Evolutionary conservation across 2,113 vertebrate genomes (phyloP).

Genomic region (Tapirus terrestris): DNA sequence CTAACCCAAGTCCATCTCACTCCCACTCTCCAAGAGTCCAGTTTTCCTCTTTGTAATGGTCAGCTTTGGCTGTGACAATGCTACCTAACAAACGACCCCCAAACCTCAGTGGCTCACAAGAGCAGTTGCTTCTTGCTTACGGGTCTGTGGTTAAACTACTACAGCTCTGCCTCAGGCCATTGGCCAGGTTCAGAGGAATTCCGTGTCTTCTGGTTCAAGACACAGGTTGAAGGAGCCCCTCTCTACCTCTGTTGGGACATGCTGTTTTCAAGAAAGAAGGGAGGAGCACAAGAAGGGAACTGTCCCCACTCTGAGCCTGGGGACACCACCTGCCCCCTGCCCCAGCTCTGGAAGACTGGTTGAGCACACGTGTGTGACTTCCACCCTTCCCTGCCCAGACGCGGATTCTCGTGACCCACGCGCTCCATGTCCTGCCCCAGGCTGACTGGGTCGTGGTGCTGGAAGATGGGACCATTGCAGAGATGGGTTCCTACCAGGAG

Average conservation of each 20-base stretch:
- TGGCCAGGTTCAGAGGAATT: not conserved
- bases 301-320: not conserved
- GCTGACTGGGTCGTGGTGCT: constrained; percentile 93
- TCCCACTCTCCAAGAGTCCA: not conserved
- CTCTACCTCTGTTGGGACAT: not conserved
- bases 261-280: not conserved
- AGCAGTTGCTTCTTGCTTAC: not conserved
- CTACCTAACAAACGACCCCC: not conserved
- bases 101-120: not conserved
- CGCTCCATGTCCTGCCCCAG: constrained; percentile 92
- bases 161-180: not conserved
- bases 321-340: fast-evolving
- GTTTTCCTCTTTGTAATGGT: not conserved
- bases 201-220: not conserved
- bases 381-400: constrained; percentile 87
- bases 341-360: not conserved
- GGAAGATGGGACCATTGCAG: constrained; percentile 91
- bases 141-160: not conserved
- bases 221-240: not conserved
- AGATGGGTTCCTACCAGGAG: constrained; percentile 94
- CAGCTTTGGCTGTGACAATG: not conserved
- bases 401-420: constrained; percentile 95
- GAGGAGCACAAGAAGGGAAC: no score
- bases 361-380: not conserved
- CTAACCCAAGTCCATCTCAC: not conserved